Base-by-base conservation (phyloP, 1,140 invertebrate genomes). In the Neelides sp. region DNA sequence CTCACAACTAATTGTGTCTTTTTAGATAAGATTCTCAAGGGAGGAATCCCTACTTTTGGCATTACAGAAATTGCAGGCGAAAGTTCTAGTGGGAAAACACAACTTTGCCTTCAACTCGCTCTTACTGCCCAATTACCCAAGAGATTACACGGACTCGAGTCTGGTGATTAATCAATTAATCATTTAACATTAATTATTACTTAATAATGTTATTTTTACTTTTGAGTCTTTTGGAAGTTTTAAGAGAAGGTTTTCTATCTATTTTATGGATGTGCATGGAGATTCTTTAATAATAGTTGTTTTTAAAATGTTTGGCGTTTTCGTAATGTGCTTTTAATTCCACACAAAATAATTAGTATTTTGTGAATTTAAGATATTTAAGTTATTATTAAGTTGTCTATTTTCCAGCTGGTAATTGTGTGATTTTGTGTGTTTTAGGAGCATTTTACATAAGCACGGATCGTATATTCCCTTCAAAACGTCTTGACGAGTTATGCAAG, bases 71-170 rank as follows among this genome's bases (percentile, higher is more conserved):
- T 92, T 62, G 78, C 76, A 66, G 88, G 87, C 7, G 77, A 79
- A 64, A 82, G 83, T 68, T 82, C 82, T 8, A 74, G 73, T 59
- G 87, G 88, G n/a, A 92, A 91, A 72, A 86, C 85, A 1, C 88
- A 91, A 68, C 61, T 90, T n/a, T 82, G 78, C 58, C 64, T 93
- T 22, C 84, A 89, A 67, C 63, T 85, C 4, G 68, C 73, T 28
- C 63, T 80, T 4, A 71, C 69, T 44, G 71, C 72, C n/a, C 78
- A 81, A 64, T 64, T 75, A 47, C 69, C 74, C 15, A 35, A 37
- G 36, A 36, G 52, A 17, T 27, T 62, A 15, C 69, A 74, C 40
- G 72, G 74, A 30, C 60, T 74, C 28, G 63, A 63, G 44, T 66
- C 68, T 62, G 73, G 75, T 76, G 65, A 47, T 48, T 45, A 35